These are phyloP conservation scores for Morelia viridis DNA, from an alignment of 2,797 vertebrate species.

Conservation along the genomic window DNA sequence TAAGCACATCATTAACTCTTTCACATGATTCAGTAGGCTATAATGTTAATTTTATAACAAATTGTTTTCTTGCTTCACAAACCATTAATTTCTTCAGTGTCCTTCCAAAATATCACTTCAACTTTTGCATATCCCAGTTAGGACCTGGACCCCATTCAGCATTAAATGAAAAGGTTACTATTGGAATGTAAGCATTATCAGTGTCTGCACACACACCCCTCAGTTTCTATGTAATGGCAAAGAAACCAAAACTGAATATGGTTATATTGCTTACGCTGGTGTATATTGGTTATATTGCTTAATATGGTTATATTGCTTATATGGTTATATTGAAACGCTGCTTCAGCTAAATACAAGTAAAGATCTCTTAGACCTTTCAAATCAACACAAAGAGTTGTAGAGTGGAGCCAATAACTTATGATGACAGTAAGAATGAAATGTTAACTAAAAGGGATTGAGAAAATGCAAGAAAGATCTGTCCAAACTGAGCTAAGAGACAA, in stretches of 20 bases:
- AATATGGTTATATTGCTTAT: neutral
- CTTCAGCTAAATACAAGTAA: neutral
- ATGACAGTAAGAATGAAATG: neutral
- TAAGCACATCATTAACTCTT: neutral
- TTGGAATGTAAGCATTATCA: neutral
- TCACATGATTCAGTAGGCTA: neutral
- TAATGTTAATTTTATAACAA: neutral
- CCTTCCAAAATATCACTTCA: neutral
- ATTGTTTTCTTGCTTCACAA: neutral
- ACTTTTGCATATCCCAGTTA: neutral
- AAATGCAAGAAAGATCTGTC: neutral
- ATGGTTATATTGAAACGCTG: too few relatives aligned
- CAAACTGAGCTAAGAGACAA: neutral
- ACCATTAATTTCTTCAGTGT: neutral
- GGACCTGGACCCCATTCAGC: neutral
- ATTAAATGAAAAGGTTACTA: neutral
- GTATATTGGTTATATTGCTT: neutral
- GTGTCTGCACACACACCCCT: neutral
- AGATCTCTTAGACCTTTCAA: neutral
- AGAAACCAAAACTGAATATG: neutral
- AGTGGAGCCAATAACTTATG: neutral
- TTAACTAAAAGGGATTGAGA: neutral
- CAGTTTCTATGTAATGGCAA: neutral
- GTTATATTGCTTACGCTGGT: neutral
- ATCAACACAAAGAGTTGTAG: too few relatives aligned